Base-by-base conservation (phyloP, 2,113 vertebrate species). In the Heloderma charlesbogerti region DNA sequence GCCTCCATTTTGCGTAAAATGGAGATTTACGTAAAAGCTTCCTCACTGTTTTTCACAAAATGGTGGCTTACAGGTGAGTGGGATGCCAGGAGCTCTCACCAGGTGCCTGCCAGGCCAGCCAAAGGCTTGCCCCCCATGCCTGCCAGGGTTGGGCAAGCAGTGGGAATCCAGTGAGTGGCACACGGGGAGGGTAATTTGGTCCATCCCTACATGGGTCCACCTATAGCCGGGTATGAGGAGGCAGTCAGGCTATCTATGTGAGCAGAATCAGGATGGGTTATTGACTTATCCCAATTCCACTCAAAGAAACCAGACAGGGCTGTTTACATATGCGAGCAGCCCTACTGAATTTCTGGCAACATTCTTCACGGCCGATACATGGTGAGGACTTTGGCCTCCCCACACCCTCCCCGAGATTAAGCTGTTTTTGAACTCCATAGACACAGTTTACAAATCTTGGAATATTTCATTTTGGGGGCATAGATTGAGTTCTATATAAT, bases 391-490 rank as follows among this genome's bases (percentile, higher is more conserved):
- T 4, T 7, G 31, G 3, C 9, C 25, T 69, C 18, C 29, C 29
- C 40, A 6, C 37, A 34, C 18, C 29, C 40, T 2, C 37, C 25
- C 18, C 80, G 29, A 27, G 31, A n/a, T 54, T 54, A n/a, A 80
- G 60, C 54, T 89, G 10, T 74, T 92, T 20, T 9, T 1, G 54
- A 54, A 37, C 90, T 94, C 69, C 40, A 89, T 0, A 89, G 43
- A 6, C 75, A 60, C 12, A 2, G 4, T 48, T 77, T 87, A 91
- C 3, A 78, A 54, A 22, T 27, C 77, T 83, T 0, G 48, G 9
- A 81, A 89, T 91, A 88, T 27, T 2, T 22, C n/a, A 3, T 0
- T 8, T 3, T n/a, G 15, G 48, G 43, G 15, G 0, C 3, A 86
- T 74, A 72, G 3, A 63, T 72, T 51, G 6, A 74, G 10, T 82